Evolutionary conservation across 2,888 invertebrate species (phyloP).

Genomic region (Leptinotarsa rubiginosa): DNA sequence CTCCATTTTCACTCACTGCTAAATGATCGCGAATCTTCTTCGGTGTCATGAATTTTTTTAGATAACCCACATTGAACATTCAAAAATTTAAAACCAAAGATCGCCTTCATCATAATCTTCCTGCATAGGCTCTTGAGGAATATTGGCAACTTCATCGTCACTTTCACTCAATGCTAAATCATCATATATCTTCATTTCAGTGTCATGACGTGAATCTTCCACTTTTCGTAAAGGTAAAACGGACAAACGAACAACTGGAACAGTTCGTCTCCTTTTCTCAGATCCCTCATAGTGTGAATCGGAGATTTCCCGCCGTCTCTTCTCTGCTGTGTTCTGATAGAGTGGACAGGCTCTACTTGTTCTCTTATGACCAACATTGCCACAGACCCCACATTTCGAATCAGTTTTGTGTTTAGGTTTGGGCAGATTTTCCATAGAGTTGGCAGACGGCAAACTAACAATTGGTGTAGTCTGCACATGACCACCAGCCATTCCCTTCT

Average conservation of each 20-base stretch:
- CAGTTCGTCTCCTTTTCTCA: constrained; percentile 91
- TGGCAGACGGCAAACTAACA: constrained; percentile 30
- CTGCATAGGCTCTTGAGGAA: constrained; percentile 42
- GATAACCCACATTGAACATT: constrained; percentile 39
- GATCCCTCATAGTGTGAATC: constrained; percentile 87
- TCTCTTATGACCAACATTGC: constrained; percentile 84
- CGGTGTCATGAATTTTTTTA: constrained; percentile 57
- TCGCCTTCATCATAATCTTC: no score
- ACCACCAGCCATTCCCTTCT: constrained; percentile 71
- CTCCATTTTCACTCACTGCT: constrained; percentile 83
- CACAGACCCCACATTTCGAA: constrained; percentile 96
- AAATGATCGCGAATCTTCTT: constrained; percentile 79
- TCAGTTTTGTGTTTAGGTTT: constrained; percentile 83
- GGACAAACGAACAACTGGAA: constrained; percentile 88
- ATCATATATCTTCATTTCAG: constrained; percentile 74
- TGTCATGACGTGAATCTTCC: constrained; percentile 61
- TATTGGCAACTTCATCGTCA: constrained; percentile 71
- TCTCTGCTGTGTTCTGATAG: constrained; percentile 80
- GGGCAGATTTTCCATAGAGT: constrained; percentile 49
- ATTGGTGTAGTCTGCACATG: constrained; percentile 25
- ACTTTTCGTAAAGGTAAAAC: constrained; percentile 58
- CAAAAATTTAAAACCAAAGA: no score
- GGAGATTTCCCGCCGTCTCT: constrained; percentile 76
- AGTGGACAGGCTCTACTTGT: constrained; percentile 98
- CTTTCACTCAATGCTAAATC: constrained; percentile 84